These are phyloP conservation scores for Sericinus montela DNA, from an alignment of 2,888 invertebrate genomes.

Conservation along the genomic window DNA sequence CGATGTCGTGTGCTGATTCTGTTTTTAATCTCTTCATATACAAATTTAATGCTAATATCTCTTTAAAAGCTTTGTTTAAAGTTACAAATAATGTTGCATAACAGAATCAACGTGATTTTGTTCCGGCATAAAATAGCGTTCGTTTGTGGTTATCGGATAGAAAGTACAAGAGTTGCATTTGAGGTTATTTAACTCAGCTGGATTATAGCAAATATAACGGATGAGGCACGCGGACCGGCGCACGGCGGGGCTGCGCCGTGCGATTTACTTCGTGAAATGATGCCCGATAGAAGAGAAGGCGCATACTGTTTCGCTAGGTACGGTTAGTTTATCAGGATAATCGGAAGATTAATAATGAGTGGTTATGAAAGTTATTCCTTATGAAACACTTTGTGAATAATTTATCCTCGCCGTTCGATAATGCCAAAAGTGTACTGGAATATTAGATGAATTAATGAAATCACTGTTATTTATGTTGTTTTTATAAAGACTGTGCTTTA, in stretches of 20 bases:
- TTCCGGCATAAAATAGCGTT: slow-evolving; percentile 21
- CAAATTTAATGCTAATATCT: background rate
- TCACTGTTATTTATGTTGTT: too few relatives aligned
- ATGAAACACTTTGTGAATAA: too few relatives aligned
- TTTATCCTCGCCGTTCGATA: too few relatives aligned
- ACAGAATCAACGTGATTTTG: slow-evolving; percentile 3
- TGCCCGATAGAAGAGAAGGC: slow-evolving; percentile 61
- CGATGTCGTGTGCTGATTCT: too few relatives aligned
- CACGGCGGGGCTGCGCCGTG: slow-evolving; percentile 7
- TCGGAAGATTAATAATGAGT: too few relatives aligned
- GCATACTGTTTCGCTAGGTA: slow-evolving; percentile 34
- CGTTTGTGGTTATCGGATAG: slow-evolving; percentile 59
- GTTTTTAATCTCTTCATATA: too few relatives aligned
- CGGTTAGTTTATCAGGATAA: slow-evolving; percentile 14
- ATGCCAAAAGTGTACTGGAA: too few relatives aligned
- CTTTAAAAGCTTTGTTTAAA: slow-evolving; percentile 7
- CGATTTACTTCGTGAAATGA: slow-evolving; percentile 56
- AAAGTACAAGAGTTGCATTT: slow-evolving; percentile 46
- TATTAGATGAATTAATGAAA: too few relatives aligned
- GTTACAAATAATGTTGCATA: slow-evolving; percentile 4
- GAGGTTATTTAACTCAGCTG: slow-evolving; percentile 40
- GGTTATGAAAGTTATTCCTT: too few relatives aligned
- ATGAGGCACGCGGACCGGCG: slow-evolving; percentile 24
- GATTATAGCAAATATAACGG: slow-evolving; percentile 48
- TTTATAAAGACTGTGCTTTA: too few relatives aligned